A percentile compares a stretch with the other conserved stretches of the same genome.
Evolutionary conservation across 64 coral and sea anemone species (phyloP).

Genomic region (Orbicella faveolata): DNA sequence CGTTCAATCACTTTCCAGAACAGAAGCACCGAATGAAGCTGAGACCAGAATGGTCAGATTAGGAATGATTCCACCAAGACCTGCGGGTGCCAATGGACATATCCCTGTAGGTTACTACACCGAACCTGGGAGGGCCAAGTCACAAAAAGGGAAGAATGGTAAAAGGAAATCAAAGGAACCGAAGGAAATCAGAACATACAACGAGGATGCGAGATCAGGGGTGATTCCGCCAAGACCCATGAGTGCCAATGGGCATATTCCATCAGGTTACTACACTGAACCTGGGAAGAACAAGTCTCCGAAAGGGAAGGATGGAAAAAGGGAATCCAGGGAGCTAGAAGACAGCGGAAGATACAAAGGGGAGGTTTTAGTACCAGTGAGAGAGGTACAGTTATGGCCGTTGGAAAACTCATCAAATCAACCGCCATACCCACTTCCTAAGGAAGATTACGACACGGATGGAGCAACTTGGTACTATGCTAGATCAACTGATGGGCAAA

Average conservation of each 20-base stretch:
- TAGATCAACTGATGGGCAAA: background rate
- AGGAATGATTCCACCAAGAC: slow-evolving; percentile 33
- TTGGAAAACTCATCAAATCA: background rate
- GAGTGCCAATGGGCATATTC: background rate
- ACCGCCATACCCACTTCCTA: background rate
- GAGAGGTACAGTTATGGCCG: slow-evolving; percentile 1
- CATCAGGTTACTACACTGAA: background rate
- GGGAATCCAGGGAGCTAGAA: background rate
- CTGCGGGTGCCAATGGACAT: background rate
- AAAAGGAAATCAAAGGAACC: background rate
- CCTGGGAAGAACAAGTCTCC: background rate
- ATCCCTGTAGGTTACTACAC: slow-evolving; percentile 12
- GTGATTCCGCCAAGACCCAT: slow-evolving; percentile 9
- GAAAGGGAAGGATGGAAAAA: background rate
- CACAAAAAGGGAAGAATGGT: background rate
- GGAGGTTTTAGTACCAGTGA: slow-evolving; percentile 15
- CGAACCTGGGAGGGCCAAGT: background rate
- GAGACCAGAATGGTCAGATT: slow-evolving; percentile 32
- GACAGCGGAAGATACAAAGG: background rate
- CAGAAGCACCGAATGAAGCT: slow-evolving; percentile 1
- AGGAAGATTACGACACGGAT: slow-evolving; percentile 14
- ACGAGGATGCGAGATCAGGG: background rate
- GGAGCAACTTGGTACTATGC: slow-evolving; percentile 24
- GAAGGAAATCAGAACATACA: background rate
- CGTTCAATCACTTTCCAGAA: background rate